A percentile compares a stretch with the other conserved stretches of the same genome.
Evolutionary conservation across 2,113 vertebrate genomes (phyloP).

Genomic region (Bos javanicus): DNA sequence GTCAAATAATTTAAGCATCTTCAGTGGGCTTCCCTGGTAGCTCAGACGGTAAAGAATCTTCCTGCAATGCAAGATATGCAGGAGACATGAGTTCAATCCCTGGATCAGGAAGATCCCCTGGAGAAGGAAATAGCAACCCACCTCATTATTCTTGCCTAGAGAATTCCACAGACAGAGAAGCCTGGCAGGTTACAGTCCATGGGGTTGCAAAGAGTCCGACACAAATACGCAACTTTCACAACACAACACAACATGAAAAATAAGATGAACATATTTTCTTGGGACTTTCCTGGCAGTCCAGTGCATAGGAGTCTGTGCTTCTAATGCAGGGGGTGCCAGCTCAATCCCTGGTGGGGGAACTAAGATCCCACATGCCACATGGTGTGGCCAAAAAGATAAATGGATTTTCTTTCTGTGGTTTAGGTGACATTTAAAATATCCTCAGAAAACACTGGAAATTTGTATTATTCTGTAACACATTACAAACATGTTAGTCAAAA

Average conservation of each 20-base stretch:
- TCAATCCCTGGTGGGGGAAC: neutral
- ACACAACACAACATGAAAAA: neutral
- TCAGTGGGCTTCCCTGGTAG: neutral
- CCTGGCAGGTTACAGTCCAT: neutral
- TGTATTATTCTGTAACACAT: neutral
- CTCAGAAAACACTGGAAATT: neutral
- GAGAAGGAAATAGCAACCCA: neutral
- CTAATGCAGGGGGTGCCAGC: neutral
- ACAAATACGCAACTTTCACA: neutral
- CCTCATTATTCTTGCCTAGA: neutral
- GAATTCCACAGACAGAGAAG: neutral
- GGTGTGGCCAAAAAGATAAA: neutral
- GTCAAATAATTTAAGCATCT: neutral
- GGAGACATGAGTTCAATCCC: neutral
- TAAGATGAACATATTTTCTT: neutral
- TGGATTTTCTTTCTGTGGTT: neutral
- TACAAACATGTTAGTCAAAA: slow-evolving; percentile 10
- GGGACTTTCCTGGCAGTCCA: neutral
- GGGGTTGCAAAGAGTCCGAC: neutral
- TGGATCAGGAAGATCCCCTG: neutral
- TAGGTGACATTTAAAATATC: neutral
- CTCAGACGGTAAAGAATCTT: neutral
- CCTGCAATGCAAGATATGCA: neutral
- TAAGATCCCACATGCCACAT: neutral
- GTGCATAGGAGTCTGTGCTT: neutral